These are phyloP conservation scores for Notothenia coriiceps DNA, from an alignment of 2,113 vertebrate species.

Conservation along the genomic window DNA sequence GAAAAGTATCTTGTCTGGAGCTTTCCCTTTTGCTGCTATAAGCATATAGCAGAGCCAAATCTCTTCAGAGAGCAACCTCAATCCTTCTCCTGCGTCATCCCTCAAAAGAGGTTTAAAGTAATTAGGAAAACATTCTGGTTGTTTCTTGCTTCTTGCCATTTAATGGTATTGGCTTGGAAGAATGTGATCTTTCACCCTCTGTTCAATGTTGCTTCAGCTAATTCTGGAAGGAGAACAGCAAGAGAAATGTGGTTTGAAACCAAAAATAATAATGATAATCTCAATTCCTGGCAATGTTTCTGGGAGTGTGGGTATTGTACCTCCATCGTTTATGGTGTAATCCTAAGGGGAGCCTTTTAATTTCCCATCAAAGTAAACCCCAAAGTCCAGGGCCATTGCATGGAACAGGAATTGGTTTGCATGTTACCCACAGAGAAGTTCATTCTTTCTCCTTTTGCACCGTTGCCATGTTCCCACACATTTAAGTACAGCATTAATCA, in stretches of 20 bases:
- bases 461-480: conserved; percentile 52
- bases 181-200: conserved; percentile 54
- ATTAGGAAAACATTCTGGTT: conserved; percentile 69
- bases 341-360: conserved; percentile 53
- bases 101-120: conserved; percentile 54
- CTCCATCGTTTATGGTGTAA: conserved; percentile 48
- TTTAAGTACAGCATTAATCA: conserved; percentile 62
- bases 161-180: conserved; percentile 50
- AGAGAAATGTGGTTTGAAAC: conserved; percentile 59
- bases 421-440: conserved; percentile 63
- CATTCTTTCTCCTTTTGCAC: conserved; percentile 47
- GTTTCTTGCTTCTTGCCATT: conserved; percentile 52
- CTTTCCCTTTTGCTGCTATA: conserved; percentile 23
- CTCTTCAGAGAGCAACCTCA: conserved; percentile 22
- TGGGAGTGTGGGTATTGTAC: conserved; percentile 43
- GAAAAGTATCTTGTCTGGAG: conserved; percentile 30
- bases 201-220: conserved; percentile 35
- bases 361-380: conserved; percentile 66
- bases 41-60: not conserved
- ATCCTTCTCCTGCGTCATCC: conserved; percentile 43
- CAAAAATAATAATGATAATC: conserved; percentile 43
- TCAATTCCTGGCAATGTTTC: conserved; percentile 57
- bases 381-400: conserved; percentile 47
- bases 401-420: conserved; percentile 65
- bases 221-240: conserved; percentile 50